Evolutionary conservation across 2,888 invertebrate genomes (phyloP).

Genomic region (Beris chalybata): DNA sequence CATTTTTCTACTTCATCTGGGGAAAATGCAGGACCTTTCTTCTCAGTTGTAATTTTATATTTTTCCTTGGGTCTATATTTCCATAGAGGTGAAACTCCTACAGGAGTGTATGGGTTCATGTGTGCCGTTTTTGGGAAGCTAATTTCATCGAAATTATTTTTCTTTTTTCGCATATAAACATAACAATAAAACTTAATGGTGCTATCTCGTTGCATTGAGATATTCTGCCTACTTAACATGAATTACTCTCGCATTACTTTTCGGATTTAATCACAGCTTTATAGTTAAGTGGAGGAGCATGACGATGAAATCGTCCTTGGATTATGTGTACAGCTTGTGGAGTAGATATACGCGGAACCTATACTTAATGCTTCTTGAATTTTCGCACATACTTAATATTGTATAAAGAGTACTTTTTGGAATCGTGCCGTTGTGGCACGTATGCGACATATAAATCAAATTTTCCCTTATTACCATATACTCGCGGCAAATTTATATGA

Average conservation of each 20-base stretch:
- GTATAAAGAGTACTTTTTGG: constrained; percentile 3
- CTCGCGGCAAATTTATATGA: constrained; percentile 12
- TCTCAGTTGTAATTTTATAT: not conserved
- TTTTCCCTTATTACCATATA: constrained; percentile 21
- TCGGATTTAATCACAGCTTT: constrained; percentile 21
- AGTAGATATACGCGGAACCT: not conserved
- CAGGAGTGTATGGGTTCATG: not conserved
- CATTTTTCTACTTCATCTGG: too few species aligned
- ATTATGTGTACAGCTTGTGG: constrained; percentile 6
- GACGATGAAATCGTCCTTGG: constrained; percentile 19
- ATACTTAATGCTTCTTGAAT: constrained; percentile 4
- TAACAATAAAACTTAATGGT: constrained; percentile 23
- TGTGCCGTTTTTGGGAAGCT: not conserved
- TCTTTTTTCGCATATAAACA: constrained; percentile 17
- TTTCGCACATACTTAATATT: constrained; percentile 21
- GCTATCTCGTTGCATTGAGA: constrained; percentile 13
- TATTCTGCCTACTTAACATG: constrained; percentile 27
- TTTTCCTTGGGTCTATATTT: not conserved
- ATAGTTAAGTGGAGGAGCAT: constrained; percentile 8
- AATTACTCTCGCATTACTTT: constrained; percentile 24
- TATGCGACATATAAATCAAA: constrained; percentile 23
- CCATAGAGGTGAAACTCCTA: not conserved
- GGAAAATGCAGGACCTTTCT: too few species aligned
- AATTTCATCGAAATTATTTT: constrained; percentile 6
- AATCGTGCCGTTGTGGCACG: constrained; percentile 16